These are phyloP conservation scores for Clavelina lepadiformis DNA, from an alignment of 23 tunicate genomes.

Conservation along the genomic window DNA sequence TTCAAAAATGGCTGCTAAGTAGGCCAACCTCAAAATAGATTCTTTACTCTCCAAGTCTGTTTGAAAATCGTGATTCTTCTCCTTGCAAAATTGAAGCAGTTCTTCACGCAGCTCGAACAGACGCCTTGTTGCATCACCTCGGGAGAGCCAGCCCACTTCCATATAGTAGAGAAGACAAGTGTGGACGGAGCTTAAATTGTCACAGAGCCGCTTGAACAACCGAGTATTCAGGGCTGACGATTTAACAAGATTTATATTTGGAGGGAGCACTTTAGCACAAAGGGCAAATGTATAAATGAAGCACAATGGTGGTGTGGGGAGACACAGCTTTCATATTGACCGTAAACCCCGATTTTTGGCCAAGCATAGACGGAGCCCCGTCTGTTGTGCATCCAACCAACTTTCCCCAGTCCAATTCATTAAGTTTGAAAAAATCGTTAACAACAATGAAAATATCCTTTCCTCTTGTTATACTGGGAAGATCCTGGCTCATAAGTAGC, in stretches of 20 bases:
- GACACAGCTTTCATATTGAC: constrained; percentile 63
- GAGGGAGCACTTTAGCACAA: constrained; percentile 47
- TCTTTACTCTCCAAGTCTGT: constrained; percentile 32
- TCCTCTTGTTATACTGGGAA: constrained; percentile 33
- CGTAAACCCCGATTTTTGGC: constrained; percentile 46
- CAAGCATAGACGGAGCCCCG: constrained; percentile 50
- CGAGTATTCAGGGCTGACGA: constrained; percentile 29
- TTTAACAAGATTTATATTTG: constrained; percentile 46
- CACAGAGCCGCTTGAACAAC: constrained; percentile 20
- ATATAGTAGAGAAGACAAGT: constrained; percentile 32
- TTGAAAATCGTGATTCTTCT: constrained; percentile 51
- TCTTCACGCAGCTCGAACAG: constrained; percentile 68
- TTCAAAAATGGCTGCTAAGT: constrained; percentile 63
- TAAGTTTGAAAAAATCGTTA: constrained; percentile 44
- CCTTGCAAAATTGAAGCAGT: constrained; percentile 37
- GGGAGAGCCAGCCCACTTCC: constrained; percentile 52
- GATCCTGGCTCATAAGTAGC: constrained; percentile 35
- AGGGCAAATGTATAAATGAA: constrained; percentile 54
- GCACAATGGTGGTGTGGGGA: constrained; percentile 42
- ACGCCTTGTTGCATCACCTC: constrained; percentile 63
- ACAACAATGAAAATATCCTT: constrained; percentile 23
- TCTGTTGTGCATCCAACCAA: constrained; percentile 29
- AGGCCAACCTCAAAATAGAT: constrained; percentile 44
- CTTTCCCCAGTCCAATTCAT: constrained; percentile 61
- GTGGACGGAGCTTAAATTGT: constrained; percentile 26